Conservation (phyloP, 2,797 vertebrate genomes). For the Acomys russatus region DNA sequence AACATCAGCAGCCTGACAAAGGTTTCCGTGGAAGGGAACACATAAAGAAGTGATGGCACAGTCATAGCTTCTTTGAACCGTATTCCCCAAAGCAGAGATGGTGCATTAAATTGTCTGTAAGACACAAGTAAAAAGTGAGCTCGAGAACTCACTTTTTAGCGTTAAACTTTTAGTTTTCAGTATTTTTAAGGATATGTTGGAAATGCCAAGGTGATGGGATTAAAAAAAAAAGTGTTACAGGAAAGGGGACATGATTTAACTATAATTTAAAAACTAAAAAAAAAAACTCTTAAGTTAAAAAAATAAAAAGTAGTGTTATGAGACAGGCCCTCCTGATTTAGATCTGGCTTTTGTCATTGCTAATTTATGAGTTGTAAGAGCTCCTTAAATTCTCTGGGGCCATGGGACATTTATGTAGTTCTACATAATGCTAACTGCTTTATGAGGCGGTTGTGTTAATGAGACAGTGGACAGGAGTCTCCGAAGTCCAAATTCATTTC, state of each 20-base stretch:
- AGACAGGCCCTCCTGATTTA: background rate
- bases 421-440: slow-evolving; percentile 3
- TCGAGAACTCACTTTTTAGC: background rate
- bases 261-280: background rate
- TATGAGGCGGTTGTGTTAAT: slow-evolving; percentile 7
- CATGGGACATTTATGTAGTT: slow-evolving; percentile 13
- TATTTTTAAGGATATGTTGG: slow-evolving; percentile 14
- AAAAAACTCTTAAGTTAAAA: background rate
- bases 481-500: background rate
- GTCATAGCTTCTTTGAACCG: background rate
- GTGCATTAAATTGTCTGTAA: slow-evolving; percentile 11
- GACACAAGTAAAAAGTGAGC: background rate
- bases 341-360: slow-evolving; percentile 36
- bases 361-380: slow-evolving; percentile 44
- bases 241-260: background rate
- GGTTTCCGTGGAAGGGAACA: background rate
- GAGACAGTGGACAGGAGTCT: background rate
- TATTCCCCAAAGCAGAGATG: background rate
- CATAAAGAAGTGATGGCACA: background rate
- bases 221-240: background rate
- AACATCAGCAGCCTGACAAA: slow-evolving; percentile 9
- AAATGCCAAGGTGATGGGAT: background rate
- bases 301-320: slow-evolving; percentile 19
- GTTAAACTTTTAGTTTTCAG: background rate
- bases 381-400: slow-evolving; percentile 48